Evolutionary conservation across 2,888 invertebrate species (phyloP).

Genomic region (Cheilosia vernalis): DNA sequence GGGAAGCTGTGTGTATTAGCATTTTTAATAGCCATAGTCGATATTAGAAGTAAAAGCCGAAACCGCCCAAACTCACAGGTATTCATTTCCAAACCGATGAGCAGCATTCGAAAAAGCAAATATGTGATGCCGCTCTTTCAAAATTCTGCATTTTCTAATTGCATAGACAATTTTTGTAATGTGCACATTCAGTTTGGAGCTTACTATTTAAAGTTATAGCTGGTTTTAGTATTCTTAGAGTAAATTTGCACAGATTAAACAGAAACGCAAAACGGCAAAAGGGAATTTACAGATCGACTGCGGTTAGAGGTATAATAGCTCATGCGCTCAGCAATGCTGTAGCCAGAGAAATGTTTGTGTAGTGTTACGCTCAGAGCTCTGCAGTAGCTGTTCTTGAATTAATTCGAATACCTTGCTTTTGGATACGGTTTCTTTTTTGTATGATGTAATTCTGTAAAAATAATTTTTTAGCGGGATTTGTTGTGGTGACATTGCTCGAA

Average conservation of each 20-base stretch:
- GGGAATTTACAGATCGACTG: conserved; percentile 13
- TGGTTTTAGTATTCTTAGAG: conserved; percentile 47
- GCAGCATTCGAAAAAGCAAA: conserved; percentile 34
- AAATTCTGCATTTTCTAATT: neutral
- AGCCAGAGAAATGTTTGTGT: conserved; percentile 33
- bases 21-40: conserved; percentile 31
- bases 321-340: conserved; percentile 43
- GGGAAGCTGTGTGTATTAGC: conserved; percentile 38
- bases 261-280: conserved; percentile 13
- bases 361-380: conserved; percentile 40
- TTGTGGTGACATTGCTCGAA: conserved; percentile 80
- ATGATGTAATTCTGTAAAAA: conserved; percentile 82
- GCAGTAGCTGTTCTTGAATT: conserved; percentile 56
- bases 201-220: conserved; percentile 29
- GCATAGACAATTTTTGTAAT: neutral
- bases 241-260: conserved; percentile 3
- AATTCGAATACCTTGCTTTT: conserved; percentile 83
- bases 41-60: conserved; percentile 56
- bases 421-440: conserved; percentile 83
- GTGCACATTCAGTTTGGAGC: conserved; percentile 22
- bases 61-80: conserved; percentile 70
- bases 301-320: conserved; percentile 9
- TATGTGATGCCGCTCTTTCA: neutral
- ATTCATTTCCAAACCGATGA: conserved; percentile 65
- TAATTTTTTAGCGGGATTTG: conserved; percentile 80